phyloP scores from a whole-genome alignment of 1,140 invertebrate species.

The Chelonus insularis region DNA sequence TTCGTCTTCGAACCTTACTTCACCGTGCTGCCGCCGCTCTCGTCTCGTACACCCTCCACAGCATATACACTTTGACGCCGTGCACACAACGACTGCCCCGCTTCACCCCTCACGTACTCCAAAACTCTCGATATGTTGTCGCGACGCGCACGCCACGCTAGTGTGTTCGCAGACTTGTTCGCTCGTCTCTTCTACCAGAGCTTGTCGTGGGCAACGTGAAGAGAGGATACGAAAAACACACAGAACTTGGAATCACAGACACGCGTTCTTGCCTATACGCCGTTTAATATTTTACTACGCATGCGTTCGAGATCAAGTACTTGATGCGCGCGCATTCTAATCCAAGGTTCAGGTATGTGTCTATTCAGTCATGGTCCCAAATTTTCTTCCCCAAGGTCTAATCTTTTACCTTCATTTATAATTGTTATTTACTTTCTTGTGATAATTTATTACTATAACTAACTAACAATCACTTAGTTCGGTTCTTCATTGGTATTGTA shows the following conservation, averaged over 20 bases:
- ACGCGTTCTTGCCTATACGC: neutral
- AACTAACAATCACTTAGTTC: too few species aligned
- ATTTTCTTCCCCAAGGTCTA: too few species aligned
- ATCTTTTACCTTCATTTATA: too few species aligned
- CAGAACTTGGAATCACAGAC: slow-evolving; percentile 16
- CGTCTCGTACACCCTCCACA: slow-evolving; percentile 24
- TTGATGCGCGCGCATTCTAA: slow-evolving; percentile 5
- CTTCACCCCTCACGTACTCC: neutral
- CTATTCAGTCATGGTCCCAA: neutral
- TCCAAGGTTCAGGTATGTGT: slow-evolving; percentile 18
- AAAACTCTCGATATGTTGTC: neutral
- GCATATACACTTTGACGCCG: slow-evolving; percentile 18
- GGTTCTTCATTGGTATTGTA: too few species aligned
- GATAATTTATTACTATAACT: too few species aligned
- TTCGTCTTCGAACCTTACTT: slow-evolving; percentile 34
- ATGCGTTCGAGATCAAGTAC: neutral
- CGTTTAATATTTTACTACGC: neutral
- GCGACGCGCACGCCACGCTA: slow-evolving; percentile 18
- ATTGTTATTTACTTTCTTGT: too few species aligned
- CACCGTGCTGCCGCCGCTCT: slow-evolving; percentile 23
- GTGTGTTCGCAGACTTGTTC: neutral
- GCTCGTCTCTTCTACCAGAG: neutral
- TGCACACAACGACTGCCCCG: slow-evolving; percentile 10
- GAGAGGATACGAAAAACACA: neutral
- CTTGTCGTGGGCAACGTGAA: neutral